Evolutionary conservation across 2,888 invertebrate genomes (phyloP), one percentile per base, ranked within the genome.

Genomic region (Drosophila monieri): DNA sequence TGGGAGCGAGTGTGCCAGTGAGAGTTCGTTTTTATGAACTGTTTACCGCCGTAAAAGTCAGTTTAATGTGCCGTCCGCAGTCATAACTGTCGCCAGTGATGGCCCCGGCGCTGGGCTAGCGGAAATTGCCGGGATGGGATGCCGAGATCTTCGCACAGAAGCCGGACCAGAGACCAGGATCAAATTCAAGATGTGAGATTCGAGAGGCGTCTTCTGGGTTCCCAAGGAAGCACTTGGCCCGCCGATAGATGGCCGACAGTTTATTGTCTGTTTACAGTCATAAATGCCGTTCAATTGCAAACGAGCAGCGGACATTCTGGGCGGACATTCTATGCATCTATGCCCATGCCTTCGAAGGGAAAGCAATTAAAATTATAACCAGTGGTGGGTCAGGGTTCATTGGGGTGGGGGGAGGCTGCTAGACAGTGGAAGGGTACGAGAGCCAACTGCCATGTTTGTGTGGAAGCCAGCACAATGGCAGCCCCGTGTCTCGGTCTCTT

Each of bases 201-300:
- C 69, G 72, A 73, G 83, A 70, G 66, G 68, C 62, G 18, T 15
- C 15, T 59, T 57, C 25, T 25, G 14, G 37, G 25, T 59, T 59
- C 57, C 56, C 58, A 68, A 60, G 53, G 48, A 41, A 48, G 57
- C 71, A 81, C 66, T 66, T 70, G 52, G 60, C 53, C 53, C 55
- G 76, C 52, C 74, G 64, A 71, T 55, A 43, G 67, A 53, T 64
- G 70, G 66, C 46, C 58, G 89, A 89, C 89, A 89, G 80, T 89
- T 89, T 89, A 80, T 90, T 84, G 75, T 81, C 73, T 89, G 89
- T 90, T 89, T 89, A 89, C 89, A 86, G 87, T 89, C 90, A 81
- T 90, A 89, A 89, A 90, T 74, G 89, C 76, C 77, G 76, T 88
- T 86, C 89, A 87, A 86, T 87, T 88, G 84, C 85, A 44, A 64